A percentile compares a stretch with the other conserved stretches of the same genome.
Evolutionary conservation across 2,888 invertebrate genomes (phyloP).

Genomic region (Pimpla rufipes): DNA sequence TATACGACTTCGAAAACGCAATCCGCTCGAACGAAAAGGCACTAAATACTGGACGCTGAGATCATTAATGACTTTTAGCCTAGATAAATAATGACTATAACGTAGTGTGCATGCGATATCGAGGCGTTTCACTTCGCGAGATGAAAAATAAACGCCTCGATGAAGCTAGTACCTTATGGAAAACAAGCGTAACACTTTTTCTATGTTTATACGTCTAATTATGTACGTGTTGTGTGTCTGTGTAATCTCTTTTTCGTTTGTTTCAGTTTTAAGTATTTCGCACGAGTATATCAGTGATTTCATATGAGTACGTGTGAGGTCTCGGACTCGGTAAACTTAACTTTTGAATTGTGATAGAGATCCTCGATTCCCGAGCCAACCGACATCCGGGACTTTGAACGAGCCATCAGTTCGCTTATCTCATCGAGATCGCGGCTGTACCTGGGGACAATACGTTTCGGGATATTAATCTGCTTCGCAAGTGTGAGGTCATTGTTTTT

Average conservation of each 20-base stretch:
- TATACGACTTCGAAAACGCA: constrained; percentile 23
- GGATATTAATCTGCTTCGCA: background rate
- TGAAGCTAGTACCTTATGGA: constrained; percentile 67
- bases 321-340: constrained; percentile 81
- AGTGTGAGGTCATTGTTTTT: background rate
- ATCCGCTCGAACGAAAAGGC: constrained; percentile 65
- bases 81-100: constrained; percentile 62
- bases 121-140: constrained; percentile 37
- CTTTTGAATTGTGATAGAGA: constrained; percentile 80
- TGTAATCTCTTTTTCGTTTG: constrained; percentile 8
- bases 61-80: constrained; percentile 58
- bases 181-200: constrained; percentile 68
- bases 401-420: constrained; percentile 83
- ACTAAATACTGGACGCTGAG: constrained; percentile 69
- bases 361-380: constrained; percentile 82
- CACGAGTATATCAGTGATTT: constrained; percentile 64
- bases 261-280: constrained; percentile 27
- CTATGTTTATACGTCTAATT: constrained; percentile 53
- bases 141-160: constrained; percentile 60
- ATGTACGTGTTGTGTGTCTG: constrained; percentile 39
- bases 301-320: constrained; percentile 80
- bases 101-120: constrained; percentile 64
- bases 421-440: constrained; percentile 87
- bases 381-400: constrained; percentile 83
- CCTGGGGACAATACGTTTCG: constrained; percentile 76